phyloP scores from a whole-genome alignment of 2,888 invertebrate species.

The Polyploca ridens region DNA sequence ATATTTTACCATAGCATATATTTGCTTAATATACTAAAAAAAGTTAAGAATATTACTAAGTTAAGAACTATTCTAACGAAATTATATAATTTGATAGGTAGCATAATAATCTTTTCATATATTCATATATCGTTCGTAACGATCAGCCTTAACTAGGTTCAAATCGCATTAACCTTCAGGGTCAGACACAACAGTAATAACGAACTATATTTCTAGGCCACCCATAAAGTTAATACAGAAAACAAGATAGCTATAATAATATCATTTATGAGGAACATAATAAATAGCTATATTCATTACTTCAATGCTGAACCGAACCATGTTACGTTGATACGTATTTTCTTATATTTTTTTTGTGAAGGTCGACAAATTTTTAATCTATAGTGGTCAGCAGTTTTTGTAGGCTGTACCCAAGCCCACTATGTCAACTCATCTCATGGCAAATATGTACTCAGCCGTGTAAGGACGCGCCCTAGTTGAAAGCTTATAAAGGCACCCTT shows the following conservation, averaged over 20 bases:
- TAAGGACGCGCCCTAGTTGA: slow-evolving; percentile 62
- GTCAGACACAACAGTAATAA: background rate
- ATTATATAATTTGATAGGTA: too few species aligned
- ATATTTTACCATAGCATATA: too few species aligned
- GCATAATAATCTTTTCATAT: too few species aligned
- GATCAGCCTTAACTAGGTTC: background rate
- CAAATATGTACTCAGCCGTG: slow-evolving; percentile 63
- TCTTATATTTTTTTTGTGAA: background rate
- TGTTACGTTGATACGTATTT: background rate
- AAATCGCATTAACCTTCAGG: background rate
- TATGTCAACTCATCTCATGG: slow-evolving; percentile 69
- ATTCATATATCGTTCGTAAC: background rate
- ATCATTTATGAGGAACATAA: background rate
- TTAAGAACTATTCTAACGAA: too few species aligned
- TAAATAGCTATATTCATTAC: background rate
- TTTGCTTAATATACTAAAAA: too few species aligned
- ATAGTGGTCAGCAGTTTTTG: slow-evolving; percentile 42
- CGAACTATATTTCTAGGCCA: background rate
- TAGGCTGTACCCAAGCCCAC: slow-evolving; percentile 43
- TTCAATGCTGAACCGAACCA: background rate
- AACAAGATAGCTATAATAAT: background rate
- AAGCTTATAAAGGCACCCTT: slow-evolving; percentile 56
- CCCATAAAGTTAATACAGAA: slow-evolving; percentile 3
- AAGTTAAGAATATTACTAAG: too few species aligned
- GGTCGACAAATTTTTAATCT: background rate